Evolutionary conservation across 2,888 invertebrate species (phyloP), one percentile per base, ranked within the genome.

Genomic region (Platycheirus albimanus): DNA sequence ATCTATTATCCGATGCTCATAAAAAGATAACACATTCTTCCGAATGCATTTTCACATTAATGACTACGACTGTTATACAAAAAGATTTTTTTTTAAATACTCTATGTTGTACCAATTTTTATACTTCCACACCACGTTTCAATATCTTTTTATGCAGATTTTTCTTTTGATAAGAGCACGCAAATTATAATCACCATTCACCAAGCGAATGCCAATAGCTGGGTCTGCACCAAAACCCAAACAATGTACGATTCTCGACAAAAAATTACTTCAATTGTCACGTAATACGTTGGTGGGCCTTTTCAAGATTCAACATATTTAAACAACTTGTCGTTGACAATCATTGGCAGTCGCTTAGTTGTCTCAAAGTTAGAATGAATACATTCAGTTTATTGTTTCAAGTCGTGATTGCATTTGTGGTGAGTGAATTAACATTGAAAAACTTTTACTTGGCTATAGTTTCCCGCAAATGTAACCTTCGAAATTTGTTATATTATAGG

Each of bases 401-500:
- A 86, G 87, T 88, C 85, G 88, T 87, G 85, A 87, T 89, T 86
- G 89, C 88, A 87, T 71, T 90, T 84, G 87, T 88, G 89, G 89
- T 90, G 90, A 85, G 89, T 89, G 86, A 7, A 38, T 17, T 51
- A 30, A 20, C 63, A 10, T 3, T 19, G 30, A 45, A 19, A 67
- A 47, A 30, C n/a, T 17, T 30, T 28, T 30, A 28, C n/a, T 49
- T 49, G 20, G 15, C 47, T n/a, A n/a, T n/a, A 10, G n/a, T 11
- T 36, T 41, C 2, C 19, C 15, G 17, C 11, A 33, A 49, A 11
- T 17, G 4, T 20, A 56, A 30, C 70, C 58, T 71, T 63, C 54
- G 33, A 36, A 33, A 24, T 6, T 4, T 24, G 33, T 19, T 43
- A 33, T 19, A 11, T 8, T 19, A 17, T 69, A 83, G 83, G 72